These are phyloP conservation scores for Anabas testudineus DNA, from an alignment of 2,797 vertebrate genomes.

Conservation along the genomic window DNA sequence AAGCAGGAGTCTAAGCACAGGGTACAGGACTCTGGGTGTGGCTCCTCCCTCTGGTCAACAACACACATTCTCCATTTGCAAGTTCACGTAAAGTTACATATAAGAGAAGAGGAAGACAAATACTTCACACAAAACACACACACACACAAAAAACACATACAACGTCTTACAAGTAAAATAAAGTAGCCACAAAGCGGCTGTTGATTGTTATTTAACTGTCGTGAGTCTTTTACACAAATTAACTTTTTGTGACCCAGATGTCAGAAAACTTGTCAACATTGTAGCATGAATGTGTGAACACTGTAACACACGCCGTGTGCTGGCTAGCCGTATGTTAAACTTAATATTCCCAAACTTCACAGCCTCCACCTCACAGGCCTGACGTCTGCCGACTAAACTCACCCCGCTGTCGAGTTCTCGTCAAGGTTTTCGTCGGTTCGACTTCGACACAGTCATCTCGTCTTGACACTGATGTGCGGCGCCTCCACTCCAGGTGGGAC, in stretches of 20 bases:
- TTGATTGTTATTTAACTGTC: no score
- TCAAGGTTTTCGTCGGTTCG: slow-evolving; percentile 34
- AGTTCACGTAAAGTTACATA: slow-evolving; percentile 49
- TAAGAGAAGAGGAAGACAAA: no score
- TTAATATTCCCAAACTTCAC: no score
- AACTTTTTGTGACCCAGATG: background rate
- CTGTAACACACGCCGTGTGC: no score
- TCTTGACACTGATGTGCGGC: background rate
- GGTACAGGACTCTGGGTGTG: slow-evolving; percentile 68
- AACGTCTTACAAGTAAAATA: background rate
- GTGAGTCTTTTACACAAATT: no score
- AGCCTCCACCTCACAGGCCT: no score
- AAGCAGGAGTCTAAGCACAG: slow-evolving; percentile 45
- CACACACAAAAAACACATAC: background rate
- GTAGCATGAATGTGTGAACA: no score
- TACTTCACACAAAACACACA: slow-evolving; percentile 1
- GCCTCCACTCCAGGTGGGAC: slow-evolving; percentile 40
- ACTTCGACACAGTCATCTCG: slow-evolving; percentile 43
- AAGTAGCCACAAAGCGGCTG: no score
- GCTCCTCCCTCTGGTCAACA: slow-evolving; percentile 72
- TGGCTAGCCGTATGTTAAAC: no score
- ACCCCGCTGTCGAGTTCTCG: slow-evolving; percentile 32
- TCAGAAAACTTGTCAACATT: background rate
- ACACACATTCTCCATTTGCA: slow-evolving; percentile 58
- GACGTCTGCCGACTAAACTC: background rate